Evolutionary conservation across 2,113 vertebrate genomes (phyloP), one percentile per base, ranked within the genome.

Genomic region (Sorex fumeus): DNA sequence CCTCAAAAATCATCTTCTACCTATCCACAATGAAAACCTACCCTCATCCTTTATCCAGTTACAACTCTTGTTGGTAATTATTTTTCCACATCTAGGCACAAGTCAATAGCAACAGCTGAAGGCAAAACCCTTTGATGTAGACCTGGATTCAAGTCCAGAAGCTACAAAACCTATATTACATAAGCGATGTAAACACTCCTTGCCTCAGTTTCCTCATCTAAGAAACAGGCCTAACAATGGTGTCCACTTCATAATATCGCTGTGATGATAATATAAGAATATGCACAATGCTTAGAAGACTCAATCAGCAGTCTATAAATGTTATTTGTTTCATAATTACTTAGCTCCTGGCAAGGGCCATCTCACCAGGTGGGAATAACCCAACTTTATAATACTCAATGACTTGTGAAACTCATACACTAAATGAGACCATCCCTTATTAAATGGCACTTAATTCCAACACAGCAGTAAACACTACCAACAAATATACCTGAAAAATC

Each of bases 381-480:
- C 32, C 67, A 91, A 27, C 47, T 72, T 94, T 75, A 83, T 71
- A 87, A 93, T 74, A 76, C 57, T 79, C 36, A 88, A 47, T 93
- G 86, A 83, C 64, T 88, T 75, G 57, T 40, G 28, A 93, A 92
- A 84, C 62, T 77, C 53, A 90, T 28, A 64, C 27, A 66, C 66
- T 94, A 83, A 88, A 88, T 75, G 57, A 88, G 30, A 69, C 47
- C 1, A 3, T 53, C 19, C 4, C 19, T 57, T 19, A 66, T 83
- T 88, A 90, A 78, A 78, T 11, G 67, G 32, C 66, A 87, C 50
- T 87, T 81, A 84, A 85, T 74, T 25, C 50, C 40, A 90, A 36
- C 21, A 93, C 1, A 77, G 64, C 64, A 90, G 23, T 77, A 90
- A 91, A 28, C 0, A 71, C 83, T 45, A 40, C 30, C 66, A 87